phyloP scores from a whole-genome alignment of 2,113 vertebrate genomes.

The Murina feae region DNA sequence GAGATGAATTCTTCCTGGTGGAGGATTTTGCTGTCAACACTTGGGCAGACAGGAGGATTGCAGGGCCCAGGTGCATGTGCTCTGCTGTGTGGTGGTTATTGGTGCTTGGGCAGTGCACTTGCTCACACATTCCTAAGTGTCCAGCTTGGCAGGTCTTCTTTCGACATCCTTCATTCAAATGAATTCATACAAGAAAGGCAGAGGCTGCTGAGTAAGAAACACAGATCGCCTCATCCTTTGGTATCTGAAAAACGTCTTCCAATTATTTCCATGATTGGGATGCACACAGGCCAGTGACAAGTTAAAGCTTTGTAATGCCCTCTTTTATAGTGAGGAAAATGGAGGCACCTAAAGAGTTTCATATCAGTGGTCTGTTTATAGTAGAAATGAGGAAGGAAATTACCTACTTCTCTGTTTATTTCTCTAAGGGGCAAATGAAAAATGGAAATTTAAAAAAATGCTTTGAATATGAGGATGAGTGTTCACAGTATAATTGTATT shows the following conservation, averaged over 20 bases:
- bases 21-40: not conserved
- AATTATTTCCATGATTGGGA: not conserved
- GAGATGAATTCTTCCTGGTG: slow-evolving; percentile 40
- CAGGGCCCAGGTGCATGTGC: not conserved
- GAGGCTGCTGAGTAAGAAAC: not conserved
- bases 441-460: not conserved
- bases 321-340: not conserved
- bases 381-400: not conserved
- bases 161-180: slow-evolving; percentile 33
- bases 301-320: not conserved
- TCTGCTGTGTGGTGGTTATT: no score
- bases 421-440: not conserved
- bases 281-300: not conserved
- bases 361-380: not conserved
- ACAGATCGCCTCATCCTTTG: not conserved
- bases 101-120: not conserved
- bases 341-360: not conserved
- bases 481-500: not conserved
- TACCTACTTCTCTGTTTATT: not conserved
- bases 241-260: not conserved
- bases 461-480: not conserved
- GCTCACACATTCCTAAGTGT: not conserved
- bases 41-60: not conserved
- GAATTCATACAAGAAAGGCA: slow-evolving; percentile 11
- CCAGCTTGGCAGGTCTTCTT: slow-evolving; percentile 19